A percentile compares a stretch with the other conserved stretches of the same genome.
phyloP scores from a whole-genome alignment of 1,140 invertebrate genomes.

The Euschistus heros region DNA sequence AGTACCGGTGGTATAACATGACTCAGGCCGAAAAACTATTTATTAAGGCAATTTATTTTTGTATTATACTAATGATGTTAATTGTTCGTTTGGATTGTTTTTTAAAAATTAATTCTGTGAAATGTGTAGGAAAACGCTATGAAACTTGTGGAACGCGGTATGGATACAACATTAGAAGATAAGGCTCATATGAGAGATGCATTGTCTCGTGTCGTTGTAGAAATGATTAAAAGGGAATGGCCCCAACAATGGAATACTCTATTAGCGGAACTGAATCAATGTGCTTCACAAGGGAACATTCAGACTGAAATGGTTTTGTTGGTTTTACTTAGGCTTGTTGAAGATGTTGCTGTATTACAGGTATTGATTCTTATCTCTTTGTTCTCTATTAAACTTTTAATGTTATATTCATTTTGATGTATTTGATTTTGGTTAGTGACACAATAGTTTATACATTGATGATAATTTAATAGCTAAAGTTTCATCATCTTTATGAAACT shows the following conservation, averaged over 20 bases:
- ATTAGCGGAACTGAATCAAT: slow-evolving; percentile 56
- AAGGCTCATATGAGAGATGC: slow-evolving; percentile 66
- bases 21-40: slow-evolving; percentile 74
- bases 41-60: slow-evolving; percentile 52
- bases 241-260: slow-evolving; percentile 88
- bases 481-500: too few species aligned
- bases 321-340: slow-evolving; percentile 74
- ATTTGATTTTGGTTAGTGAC: too few species aligned
- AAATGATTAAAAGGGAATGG: slow-evolving; percentile 92
- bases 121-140: slow-evolving; percentile 60
- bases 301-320: slow-evolving; percentile 80
- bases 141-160: slow-evolving; percentile 61
- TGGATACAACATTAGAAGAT: slow-evolving; percentile 41
- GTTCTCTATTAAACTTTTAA: too few species aligned
- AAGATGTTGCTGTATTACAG: slow-evolving; percentile 78
- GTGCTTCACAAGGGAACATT: slow-evolving; percentile 55
- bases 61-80: not conserved
- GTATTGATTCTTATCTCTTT: slow-evolving; percentile 33
- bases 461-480: too few species aligned
- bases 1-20: slow-evolving; percentile 81
- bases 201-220: slow-evolving; percentile 75
- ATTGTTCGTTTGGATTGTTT: not conserved
- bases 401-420: too few species aligned
- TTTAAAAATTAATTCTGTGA: too few species aligned
- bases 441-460: too few species aligned